These are phyloP conservation scores for Arvicanthis niloticus DNA, from an alignment of 2,113 vertebrate genomes.

Conservation along the genomic window DNA sequence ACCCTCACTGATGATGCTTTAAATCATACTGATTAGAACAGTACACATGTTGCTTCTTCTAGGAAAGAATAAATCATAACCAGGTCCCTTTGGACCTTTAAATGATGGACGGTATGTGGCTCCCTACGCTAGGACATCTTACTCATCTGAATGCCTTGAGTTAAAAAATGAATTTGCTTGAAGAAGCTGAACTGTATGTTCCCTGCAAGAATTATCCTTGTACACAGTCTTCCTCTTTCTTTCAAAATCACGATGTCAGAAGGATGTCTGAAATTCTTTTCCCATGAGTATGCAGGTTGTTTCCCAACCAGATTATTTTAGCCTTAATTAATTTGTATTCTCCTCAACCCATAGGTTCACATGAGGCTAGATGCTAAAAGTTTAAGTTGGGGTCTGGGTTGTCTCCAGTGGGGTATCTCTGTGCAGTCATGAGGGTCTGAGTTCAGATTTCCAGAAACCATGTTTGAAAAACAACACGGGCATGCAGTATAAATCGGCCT, in stretches of 20 bases:
- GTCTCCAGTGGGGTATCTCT: background rate
- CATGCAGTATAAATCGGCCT: background rate
- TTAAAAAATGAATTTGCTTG: slow-evolving; percentile 31
- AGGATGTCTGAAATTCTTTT: slow-evolving; percentile 50
- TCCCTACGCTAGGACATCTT: background rate
- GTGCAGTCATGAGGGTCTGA: too few relatives aligned
- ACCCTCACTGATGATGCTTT: slow-evolving; percentile 34
- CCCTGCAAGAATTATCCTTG: background rate
- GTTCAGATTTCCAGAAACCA: background rate
- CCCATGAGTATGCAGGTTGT: background rate
- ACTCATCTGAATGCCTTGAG: background rate
- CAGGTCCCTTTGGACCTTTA: slow-evolving; percentile 15
- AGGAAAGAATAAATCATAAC: slow-evolving; percentile 26
- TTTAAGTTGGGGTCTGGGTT: background rate
- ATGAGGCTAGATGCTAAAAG: background rate
- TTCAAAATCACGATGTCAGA: slow-evolving; percentile 48
- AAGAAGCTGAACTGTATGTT: slow-evolving; percentile 28
- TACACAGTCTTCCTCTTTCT: background rate
- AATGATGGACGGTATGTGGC: background rate
- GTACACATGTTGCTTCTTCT: slow-evolving; percentile 3
- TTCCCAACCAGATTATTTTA: slow-evolving; percentile 38
- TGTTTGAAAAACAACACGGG: background rate
- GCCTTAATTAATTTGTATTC: slow-evolving; percentile 16
- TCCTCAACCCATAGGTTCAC: background rate
- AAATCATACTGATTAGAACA: slow-evolving; percentile 63